A percentile compares a stretch with the other conserved stretches of the same genome.
Conservation (phyloP, 2,888 invertebrate species). For the Ophraella communa region DNA sequence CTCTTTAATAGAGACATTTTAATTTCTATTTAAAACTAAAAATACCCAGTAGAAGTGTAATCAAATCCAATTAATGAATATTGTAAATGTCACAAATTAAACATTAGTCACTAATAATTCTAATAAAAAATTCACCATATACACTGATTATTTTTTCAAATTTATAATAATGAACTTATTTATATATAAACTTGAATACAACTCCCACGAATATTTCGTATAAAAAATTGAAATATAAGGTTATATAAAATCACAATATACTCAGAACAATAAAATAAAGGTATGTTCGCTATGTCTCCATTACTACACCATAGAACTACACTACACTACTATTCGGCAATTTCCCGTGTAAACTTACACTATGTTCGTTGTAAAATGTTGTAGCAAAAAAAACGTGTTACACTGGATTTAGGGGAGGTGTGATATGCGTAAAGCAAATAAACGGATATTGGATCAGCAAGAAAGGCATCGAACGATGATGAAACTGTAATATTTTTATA, state of each 20-base stretch:
- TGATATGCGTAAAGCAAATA: too few relatives aligned
- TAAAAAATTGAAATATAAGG: not conserved
- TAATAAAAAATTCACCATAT: not conserved
- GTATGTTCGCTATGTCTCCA: too few relatives aligned
- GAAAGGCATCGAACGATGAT: too few relatives aligned
- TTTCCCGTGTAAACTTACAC: too few relatives aligned
- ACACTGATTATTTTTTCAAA: not conserved
- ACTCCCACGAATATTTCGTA: not conserved
- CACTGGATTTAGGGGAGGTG: too few relatives aligned
- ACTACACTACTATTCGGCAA: too few relatives aligned
- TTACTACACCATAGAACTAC: too few relatives aligned
- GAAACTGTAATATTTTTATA: too few relatives aligned
- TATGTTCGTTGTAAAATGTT: too few relatives aligned
- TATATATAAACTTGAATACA: not conserved
- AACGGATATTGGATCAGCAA: too few relatives aligned
- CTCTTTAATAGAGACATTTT: constrained; percentile 35
- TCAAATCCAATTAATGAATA: not conserved
- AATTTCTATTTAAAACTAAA: constrained; percentile 12
- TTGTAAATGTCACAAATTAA: constrained; percentile 17
- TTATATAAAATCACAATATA: not conserved
- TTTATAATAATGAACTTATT: not conserved
- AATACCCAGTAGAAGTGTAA: not conserved
- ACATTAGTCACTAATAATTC: not conserved
- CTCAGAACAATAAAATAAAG: too few relatives aligned
- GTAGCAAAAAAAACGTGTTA: too few relatives aligned